Base-by-base conservation (phyloP, 1,140 invertebrate genomes). In the Helicoverpa armigera region DNA sequence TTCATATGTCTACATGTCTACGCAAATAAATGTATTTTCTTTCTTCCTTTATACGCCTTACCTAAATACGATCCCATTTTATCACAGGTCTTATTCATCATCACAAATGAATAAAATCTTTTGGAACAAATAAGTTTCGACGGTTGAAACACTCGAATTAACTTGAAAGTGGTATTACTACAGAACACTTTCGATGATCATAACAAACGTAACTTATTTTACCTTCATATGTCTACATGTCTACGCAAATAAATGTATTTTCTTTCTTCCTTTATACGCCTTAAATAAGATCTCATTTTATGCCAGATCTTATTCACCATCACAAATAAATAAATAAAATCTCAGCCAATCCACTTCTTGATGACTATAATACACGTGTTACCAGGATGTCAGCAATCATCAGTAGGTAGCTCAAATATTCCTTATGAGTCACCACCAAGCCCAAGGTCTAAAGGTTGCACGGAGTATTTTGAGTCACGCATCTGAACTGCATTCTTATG, bases 401-500 rank as follows among this genome's bases (percentile, higher is more conserved):
- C 65, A 13, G 18, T 58, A 18, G 54, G 12, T 50, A 50, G 10
- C 65, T 51, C 23, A 53, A 53, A 72, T 72, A 72, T 72, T 54
- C 69, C 48, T 12, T 13, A 54, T 53, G 69, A 72, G 11, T 72
- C 14, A 72, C 69, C 9, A 23, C 7, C 11, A 4, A 10, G 69
- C 16, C 7, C 11, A 4, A 10, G 69, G 69, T 53, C 2, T 72
- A 53, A 72, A 72, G 69, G 65, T 29, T 29, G 53, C n/a, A 13
- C 18, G 5, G 51, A n/a, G 53, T 11, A 72, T 72, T 53, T 72
- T 72, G 69, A 72, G 50, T 72, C 69, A 72, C 5, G 31, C n/a
- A n/a, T 31, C 1, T 4, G 13, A 2, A 18, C 3, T 69, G 43
- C 65, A 69, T 69, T 69, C 43, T 69, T 51, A 69, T 69, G 35